These are phyloP conservation scores for Etheostoma perlongum DNA, from an alignment of 2,797 vertebrate species.

Conservation along the genomic window DNA sequence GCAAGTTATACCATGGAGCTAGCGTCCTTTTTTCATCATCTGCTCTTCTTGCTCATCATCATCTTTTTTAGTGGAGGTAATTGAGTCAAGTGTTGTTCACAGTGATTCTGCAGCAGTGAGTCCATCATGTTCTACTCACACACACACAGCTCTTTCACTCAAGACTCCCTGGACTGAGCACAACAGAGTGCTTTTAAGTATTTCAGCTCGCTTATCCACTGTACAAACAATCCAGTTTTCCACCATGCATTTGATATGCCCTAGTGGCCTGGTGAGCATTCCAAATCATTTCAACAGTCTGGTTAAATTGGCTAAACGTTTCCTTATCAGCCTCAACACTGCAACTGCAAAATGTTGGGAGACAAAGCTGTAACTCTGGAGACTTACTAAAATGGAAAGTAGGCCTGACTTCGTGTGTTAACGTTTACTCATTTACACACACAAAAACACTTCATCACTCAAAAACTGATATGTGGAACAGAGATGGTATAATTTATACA, in stretches of 20 bases:
- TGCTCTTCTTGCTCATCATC: too few relatives aligned
- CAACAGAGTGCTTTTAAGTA: conserved; percentile 45
- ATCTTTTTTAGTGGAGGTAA: too few relatives aligned
- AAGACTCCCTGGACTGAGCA: conserved; percentile 9
- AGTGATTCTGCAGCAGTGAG: too few relatives aligned
- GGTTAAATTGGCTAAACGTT: conserved; percentile 66
- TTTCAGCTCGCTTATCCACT: conserved; percentile 52
- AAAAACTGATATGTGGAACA: conserved; percentile 45
- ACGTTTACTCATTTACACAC: conserved; percentile 55
- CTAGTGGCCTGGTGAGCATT: conserved; percentile 52
- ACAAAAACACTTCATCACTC: conserved; percentile 59
- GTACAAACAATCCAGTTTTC: conserved; percentile 68
- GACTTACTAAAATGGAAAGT: conserved; percentile 65
- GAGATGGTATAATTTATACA: conserved; percentile 48
- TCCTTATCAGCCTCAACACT: conserved; percentile 67
- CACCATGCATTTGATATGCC: conserved; percentile 60
- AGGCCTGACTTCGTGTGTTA: conserved; percentile 34
- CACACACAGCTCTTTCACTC: conserved; percentile 15
- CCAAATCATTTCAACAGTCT: conserved; percentile 75
- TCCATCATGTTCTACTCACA: neutral
- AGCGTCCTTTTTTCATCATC: too few relatives aligned
- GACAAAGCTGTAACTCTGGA: conserved; percentile 51
- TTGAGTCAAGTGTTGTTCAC: too few relatives aligned
- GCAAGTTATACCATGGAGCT: too few relatives aligned
- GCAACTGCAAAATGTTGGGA: conserved; percentile 59